Evolutionary conservation across 2,888 invertebrate genomes (phyloP).

Genomic region (Amblyjoppa proteus): DNA sequence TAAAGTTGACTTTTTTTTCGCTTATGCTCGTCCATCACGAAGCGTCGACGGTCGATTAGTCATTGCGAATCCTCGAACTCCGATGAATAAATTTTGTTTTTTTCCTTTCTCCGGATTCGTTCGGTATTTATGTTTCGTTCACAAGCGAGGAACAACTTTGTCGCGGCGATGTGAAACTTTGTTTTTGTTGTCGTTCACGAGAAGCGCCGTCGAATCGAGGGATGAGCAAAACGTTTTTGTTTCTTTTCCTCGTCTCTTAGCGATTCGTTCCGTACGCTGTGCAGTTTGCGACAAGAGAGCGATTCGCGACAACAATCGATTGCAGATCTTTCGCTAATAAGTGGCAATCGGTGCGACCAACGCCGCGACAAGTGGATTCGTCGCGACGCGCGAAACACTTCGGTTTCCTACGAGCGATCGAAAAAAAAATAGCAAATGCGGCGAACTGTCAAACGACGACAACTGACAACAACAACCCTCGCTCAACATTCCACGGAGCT

Average conservation of each 20-base stretch:
- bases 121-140: not conserved
- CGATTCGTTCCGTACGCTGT: not conserved
- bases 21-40: not conserved
- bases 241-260: not conserved
- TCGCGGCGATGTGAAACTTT: too few species aligned
- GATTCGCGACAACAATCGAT: not conserved
- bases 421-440: not conserved
- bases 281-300: too few species aligned
- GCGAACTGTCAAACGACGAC: constrained; percentile 2
- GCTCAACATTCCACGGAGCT: not conserved
- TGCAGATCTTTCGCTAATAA: not conserved
- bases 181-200: too few species aligned
- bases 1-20: too few species aligned
- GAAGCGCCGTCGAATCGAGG: too few species aligned
- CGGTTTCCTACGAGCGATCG: not conserved
- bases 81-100: not conserved
- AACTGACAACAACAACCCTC: constrained; percentile 1
- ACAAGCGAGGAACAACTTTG: too few species aligned
- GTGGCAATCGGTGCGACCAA: not conserved
- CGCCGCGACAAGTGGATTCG: not conserved
- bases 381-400: not conserved
- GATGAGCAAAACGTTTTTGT: too few species aligned
- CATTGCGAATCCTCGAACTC: not conserved
- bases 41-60: not conserved
- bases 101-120: not conserved